Evolutionary conservation across 2,888 invertebrate species (phyloP).

Genomic region (Ormyrus thymus): DNA sequence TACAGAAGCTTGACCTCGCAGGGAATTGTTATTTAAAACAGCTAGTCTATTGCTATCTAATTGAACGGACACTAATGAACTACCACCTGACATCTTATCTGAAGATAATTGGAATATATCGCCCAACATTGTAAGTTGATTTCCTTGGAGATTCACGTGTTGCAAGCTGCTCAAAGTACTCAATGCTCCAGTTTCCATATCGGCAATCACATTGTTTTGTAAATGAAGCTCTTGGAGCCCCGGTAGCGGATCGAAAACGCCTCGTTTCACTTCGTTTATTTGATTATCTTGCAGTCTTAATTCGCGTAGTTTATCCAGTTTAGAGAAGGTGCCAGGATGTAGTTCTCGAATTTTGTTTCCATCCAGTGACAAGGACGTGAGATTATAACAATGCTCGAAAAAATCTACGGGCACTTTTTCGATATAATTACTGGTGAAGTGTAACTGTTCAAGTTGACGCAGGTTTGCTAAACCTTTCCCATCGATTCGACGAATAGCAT

Average conservation of each 20-base stretch:
- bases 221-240: conserved; percentile 89
- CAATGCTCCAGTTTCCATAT: conserved; percentile 88
- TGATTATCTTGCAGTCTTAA: conserved; percentile 91
- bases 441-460: conserved; percentile 86
- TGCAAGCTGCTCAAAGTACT: conserved; percentile 85
- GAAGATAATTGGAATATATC: conserved; percentile 86
- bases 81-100: conserved; percentile 62
- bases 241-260: conserved; percentile 88
- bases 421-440: conserved; percentile 91
- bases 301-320: conserved; percentile 85
- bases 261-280: conserved; percentile 84
- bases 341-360: conserved; percentile 88
- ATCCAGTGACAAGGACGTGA: conserved; percentile 90
- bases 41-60: conserved; percentile 86
- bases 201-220: conserved; percentile 88
- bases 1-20: conserved; percentile 87
- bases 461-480: conserved; percentile 85
- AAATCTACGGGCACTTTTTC: conserved; percentile 85
- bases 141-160: conserved; percentile 91
- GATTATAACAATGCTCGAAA: conserved; percentile 84
- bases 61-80: conserved; percentile 86
- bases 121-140: conserved; percentile 84
- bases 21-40: conserved; percentile 86
- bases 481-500: conserved; percentile 87
- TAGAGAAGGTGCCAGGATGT: conserved; percentile 87